Base-by-base conservation (phyloP, 2,888 invertebrate genomes). In the Camponotus fellah region DNA sequence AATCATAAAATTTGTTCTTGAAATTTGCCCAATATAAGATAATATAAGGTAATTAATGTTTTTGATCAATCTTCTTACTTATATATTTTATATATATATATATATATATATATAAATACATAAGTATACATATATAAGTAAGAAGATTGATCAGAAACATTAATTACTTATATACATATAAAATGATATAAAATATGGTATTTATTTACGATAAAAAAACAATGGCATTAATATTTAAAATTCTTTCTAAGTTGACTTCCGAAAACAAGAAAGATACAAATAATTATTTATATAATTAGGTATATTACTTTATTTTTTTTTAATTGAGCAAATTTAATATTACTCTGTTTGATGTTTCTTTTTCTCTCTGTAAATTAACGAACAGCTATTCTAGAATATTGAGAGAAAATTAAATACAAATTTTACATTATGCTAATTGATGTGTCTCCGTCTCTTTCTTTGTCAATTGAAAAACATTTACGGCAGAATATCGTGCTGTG, bases 401-500 rank as follows among this genome's bases (percentile, higher is more conserved):
- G 58, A 26, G 8, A 6, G 6, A 32, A 3, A 60, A 14, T 60
- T 5, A 8, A 6, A 14, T 14, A 62, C 14, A 62, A 26, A 62
- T 43, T 14, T 65, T 21, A 5, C 21, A 58, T 53, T 40, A 17
- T 14, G 14, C 6, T 17, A 10, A 17, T 6, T 34, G n/a, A 5
- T 34, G 5, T 53, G 10, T 79, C 14, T 76, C 26, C 53, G n/a
- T 56, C 17, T 4, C n/a, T 68, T 14, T 68, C 26, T 40, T n/a
- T 60, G n/a, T 21, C n/a, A 79, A 43, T 60, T 46, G 60, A 34
- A 21, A 72, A 46, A 43, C 43, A 32, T 2, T 40, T 14, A 37
- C 37, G 21, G 26, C 21, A 37, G 21, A 80, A 75, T 80, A 77
- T 32, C 43, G 69, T n/a, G 37, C 34, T 62, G 53, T 17, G 32